A percentile compares a stretch with the other conserved stretches of the same genome.
Evolutionary conservation across 2,888 invertebrate genomes (phyloP).

Genomic region (Zygothrica quintamaculata): DNA sequence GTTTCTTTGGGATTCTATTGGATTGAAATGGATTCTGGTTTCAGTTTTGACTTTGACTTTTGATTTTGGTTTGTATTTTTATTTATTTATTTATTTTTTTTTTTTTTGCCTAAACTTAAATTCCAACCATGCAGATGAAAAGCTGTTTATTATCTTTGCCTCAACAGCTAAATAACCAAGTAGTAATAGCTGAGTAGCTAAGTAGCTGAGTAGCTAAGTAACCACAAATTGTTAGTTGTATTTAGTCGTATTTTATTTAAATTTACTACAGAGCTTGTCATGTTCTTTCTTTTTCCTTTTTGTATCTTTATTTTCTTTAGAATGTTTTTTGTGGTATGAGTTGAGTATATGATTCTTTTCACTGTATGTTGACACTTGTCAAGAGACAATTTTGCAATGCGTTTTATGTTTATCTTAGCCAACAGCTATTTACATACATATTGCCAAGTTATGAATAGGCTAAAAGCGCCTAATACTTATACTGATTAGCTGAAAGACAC

Average conservation of each 20-base stretch:
- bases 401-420: conserved; percentile 56
- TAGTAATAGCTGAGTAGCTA: conserved; percentile 31
- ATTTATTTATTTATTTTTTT: too few species aligned
- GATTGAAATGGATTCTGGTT: conserved; percentile 25
- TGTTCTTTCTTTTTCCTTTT: too few species aligned
- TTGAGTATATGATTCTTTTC: conserved; percentile 25
- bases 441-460: too few species aligned
- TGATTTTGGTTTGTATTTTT: too few species aligned
- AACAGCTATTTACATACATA: conserved; percentile 5
- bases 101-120: too few species aligned
- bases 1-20: too few species aligned
- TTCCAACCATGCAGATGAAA: conserved; percentile 49
- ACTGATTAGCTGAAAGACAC: conserved; percentile 13
- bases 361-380: conserved; percentile 49
- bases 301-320: too few species aligned
- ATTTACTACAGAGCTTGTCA: conserved; percentile 44
- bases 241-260: conserved; percentile 39
- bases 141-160: conserved; percentile 65
- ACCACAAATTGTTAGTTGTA: conserved; percentile 45
- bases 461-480: neutral
- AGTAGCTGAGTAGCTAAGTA: conserved; percentile 39
- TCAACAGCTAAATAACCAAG: too few species aligned
- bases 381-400: conserved; percentile 53
- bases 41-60: too few species aligned
- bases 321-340: too few species aligned